phyloP scores from a whole-genome alignment of 2,888 invertebrate genomes.

The Adineta ricciae region DNA sequence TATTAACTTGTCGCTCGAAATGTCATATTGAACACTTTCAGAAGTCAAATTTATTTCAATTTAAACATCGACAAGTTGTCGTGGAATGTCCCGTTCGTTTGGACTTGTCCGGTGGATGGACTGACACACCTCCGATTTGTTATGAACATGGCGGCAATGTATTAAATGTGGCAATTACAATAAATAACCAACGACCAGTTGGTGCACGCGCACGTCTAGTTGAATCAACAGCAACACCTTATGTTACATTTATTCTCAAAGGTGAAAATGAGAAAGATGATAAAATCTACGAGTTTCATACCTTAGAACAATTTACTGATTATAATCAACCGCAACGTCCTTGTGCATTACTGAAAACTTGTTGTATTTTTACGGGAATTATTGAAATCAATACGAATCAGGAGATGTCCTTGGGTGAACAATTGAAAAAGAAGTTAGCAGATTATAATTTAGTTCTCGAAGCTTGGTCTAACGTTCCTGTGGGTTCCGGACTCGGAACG shows the following conservation, averaged over 20 bases:
- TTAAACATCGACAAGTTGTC: conserved; percentile 43
- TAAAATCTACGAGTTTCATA: conserved; percentile 35
- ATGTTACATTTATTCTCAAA: conserved; percentile 22
- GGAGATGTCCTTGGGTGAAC: conserved; percentile 39
- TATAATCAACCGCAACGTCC: conserved; percentile 50
- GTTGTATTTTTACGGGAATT: conserved; percentile 50
- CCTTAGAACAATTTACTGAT: conserved; percentile 46
- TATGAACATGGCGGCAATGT: conserved; percentile 54
- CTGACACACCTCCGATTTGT: conserved; percentile 56
- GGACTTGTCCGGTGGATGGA: conserved; percentile 56
- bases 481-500: conserved; percentile 54
- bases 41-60: neutral
- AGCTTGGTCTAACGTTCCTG: conserved; percentile 52
- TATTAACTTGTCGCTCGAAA: neutral
- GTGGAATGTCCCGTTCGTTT: conserved; percentile 52
- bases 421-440: conserved; percentile 43
- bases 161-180: conserved; percentile 50
- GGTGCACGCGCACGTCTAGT: conserved; percentile 44
- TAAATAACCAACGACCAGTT: conserved; percentile 53
- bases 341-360: conserved; percentile 52
- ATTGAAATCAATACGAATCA: conserved; percentile 40
- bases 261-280: conserved; percentile 10
- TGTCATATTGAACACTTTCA: neutral
- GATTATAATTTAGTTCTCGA: conserved; percentile 50
- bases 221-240: neutral